Evolutionary conservation across 2,888 invertebrate genomes (phyloP), one percentile per base, ranked within the genome.

Genomic region (Dasysyrphus tricinctus): DNA sequence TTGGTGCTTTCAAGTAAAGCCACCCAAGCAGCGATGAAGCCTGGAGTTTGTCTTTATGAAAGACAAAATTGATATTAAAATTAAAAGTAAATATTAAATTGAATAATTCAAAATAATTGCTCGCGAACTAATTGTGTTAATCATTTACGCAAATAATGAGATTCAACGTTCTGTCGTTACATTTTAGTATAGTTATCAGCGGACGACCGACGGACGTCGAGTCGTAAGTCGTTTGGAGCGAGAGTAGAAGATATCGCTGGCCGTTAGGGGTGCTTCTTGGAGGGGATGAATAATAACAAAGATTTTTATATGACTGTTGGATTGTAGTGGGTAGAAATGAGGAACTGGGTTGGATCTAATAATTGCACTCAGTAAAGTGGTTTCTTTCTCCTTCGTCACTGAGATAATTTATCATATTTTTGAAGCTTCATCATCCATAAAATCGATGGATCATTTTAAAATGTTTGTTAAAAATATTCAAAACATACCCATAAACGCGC

Each of bases 21-120:
- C 37, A 44, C 16, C 72, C 44, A 24, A 14, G 19, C 24, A 2
- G 29, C 8, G 0, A 24, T 24, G 19, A 54, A 32, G 29, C 8
- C n/a, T n/a, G 29, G 29, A 12, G 14, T 14, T 14, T 59, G 42
- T 32, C 69, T 70, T n/a, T 72, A 59, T 65, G 47, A 61, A 75
- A 81, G 81, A 75, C 81, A 86, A 81, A 78, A 79, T 70, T 74
- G 70, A 72, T 57, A 65, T 72, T 81, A 88, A 88, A 88, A 84
- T 80, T 80, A 90, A 91, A 90, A 90, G 90, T 91, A 91, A 91
- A 91, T 90, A 90, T 90, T 90, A 91, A 91, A 91, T 91, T 91
- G 91, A 91, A 91, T 92, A 91, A 91, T 91, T 91, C 91, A 90
- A 90, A 91, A 91, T 91, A 91, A 92, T 92, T 92, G 86, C 86